Conservation (phyloP, 1,140 invertebrate species). For the Listronotus bonariensis region DNA sequence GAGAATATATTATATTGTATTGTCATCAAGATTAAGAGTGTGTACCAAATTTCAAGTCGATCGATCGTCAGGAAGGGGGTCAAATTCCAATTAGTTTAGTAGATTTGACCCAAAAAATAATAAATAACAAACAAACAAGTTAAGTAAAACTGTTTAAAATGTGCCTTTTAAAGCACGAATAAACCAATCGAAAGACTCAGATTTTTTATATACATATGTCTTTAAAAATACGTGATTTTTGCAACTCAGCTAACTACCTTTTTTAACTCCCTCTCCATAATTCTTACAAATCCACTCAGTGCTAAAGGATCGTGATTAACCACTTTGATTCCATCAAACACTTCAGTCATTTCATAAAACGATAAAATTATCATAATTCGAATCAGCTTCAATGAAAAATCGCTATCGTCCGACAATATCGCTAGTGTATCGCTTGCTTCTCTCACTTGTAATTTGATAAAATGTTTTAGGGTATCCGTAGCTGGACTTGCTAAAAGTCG, state of each 20-base stretch:
- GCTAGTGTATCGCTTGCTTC: slow-evolving; percentile 24
- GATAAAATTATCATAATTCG: slow-evolving; percentile 29
- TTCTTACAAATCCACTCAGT: slow-evolving; percentile 27
- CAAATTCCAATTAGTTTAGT: no score
- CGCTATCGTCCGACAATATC: slow-evolving; percentile 14
- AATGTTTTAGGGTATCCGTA: slow-evolving; percentile 18
- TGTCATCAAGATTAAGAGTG: no score
- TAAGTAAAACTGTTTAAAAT: no score
- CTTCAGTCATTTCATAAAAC: slow-evolving; percentile 30
- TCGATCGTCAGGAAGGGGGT: no score
- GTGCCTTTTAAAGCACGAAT: no score
- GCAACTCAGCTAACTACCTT: slow-evolving; percentile 35
- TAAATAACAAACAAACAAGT: no score
- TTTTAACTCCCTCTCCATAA: slow-evolving; percentile 27
- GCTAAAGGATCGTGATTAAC: slow-evolving; percentile 32
- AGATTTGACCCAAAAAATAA: no score
- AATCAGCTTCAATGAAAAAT: slow-evolving; percentile 16
- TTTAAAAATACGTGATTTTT: no score
- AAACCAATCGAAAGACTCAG: no score
- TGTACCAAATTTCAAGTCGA: no score
- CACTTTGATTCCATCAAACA: slow-evolving; percentile 33
- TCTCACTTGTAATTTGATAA: slow-evolving; percentile 23
- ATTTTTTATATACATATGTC: no score
- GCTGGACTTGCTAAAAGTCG: slow-evolving; percentile 23
- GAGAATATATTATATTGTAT: no score